A percentile compares a stretch with the other conserved stretches of the same genome.
These are phyloP conservation scores for Emydoidea blandingii DNA, from an alignment of 2,797 vertebrate genomes.

Conservation along the genomic window DNA sequence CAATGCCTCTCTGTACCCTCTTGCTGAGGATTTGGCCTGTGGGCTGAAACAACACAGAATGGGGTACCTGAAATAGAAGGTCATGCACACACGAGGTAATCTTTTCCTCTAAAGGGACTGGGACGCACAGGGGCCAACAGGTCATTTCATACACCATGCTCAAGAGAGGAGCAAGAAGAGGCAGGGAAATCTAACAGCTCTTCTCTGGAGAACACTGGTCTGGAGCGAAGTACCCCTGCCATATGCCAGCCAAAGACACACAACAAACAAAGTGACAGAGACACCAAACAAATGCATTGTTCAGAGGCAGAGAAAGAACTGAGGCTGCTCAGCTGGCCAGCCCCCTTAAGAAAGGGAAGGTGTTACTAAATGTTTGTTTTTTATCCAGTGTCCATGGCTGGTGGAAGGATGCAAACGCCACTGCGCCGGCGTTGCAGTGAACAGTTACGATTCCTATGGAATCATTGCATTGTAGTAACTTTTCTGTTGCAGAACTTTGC, in stretches of 20 bases:
- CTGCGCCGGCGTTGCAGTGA: background rate
- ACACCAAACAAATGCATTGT: background rate
- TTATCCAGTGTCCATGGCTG: background rate
- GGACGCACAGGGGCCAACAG: background rate
- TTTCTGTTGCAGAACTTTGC: conserved; percentile 92
- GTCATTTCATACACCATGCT: background rate
- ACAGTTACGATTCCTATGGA: fast-evolving
- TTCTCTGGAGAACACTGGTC: background rate
- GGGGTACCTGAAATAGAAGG: background rate
- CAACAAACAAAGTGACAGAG: background rate
- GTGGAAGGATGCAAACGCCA: background rate
- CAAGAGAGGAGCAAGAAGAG: background rate
- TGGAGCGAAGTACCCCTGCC: background rate
- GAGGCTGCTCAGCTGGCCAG: background rate
- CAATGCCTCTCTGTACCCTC: background rate
- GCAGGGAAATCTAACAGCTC: background rate
- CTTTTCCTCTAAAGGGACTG: background rate
- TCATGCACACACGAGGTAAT: background rate
- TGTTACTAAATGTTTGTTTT: background rate
- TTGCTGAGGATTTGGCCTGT: background rate
- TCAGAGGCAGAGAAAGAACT: background rate
- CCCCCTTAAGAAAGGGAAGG: background rate
- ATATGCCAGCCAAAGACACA: background rate
- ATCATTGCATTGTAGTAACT: background rate
- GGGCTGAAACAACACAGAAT: background rate